Base-by-base conservation (phyloP, 1,140 invertebrate genomes). In the Tetramorium simillimum region DNA sequence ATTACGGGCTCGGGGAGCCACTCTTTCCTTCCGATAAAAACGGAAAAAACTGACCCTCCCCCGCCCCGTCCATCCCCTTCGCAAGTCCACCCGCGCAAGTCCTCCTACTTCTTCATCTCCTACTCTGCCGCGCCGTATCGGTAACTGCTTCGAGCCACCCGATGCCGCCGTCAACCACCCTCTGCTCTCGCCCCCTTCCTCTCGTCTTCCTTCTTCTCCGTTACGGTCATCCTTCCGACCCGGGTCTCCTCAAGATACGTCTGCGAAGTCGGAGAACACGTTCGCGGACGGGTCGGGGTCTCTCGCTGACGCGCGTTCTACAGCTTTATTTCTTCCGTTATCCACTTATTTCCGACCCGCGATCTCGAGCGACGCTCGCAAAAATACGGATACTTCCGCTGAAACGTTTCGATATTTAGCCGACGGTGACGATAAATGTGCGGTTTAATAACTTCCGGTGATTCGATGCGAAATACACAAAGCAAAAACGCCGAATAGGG, bases 21-120 rank as follows among this genome's bases (percentile, higher is more conserved):
- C 91, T 90, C 87, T 92, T 92, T 92, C 91, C 89, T 91, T 91
- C 87, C 91, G 89, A 92, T 92, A 90, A 92, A 91, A 92, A 92
- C 91, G 88, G 87, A 92, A 91, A 86, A 82, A 91, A 90, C 87
- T 87, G 84, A 69, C 40, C 65, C 62, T 6, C n/a, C 82, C 84
- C 77, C 58, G 73, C 65, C 46, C 46, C 7, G 28, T 33, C 28
- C 18, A 9, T 85, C 85, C 73, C 51, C 49, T 18, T 28, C 28
- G 40, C 21, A 56, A 62, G 65, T 58, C 60, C 69, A 53, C 65
- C 70, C 67, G 21, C 65, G 43, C 51, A 76, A 69, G 49, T 65
- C 69, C 58, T 78, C 53, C 58, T 78, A 37, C n/a, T 75, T 16
- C 53, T 65, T 63, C 28, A n/a, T 77, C 60, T 60, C 28, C 77